A percentile compares a stretch with the other conserved stretches of the same genome.
Evolutionary conservation across 2,797 vertebrate species (phyloP).

Genomic region (Epinephelus awoara): DNA sequence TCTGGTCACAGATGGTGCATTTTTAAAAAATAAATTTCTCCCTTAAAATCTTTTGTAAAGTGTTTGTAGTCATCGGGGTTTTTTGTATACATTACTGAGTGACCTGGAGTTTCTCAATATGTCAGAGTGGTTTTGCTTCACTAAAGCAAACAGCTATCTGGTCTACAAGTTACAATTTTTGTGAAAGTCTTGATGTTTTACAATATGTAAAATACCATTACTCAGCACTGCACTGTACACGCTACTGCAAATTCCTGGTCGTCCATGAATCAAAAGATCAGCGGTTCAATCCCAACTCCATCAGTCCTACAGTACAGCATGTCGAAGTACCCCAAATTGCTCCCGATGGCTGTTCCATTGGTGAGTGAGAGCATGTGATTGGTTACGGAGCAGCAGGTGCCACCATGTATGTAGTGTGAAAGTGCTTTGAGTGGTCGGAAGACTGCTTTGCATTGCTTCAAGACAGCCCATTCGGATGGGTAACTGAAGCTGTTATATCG

Average conservation of each 20-base stretch:
- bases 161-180: background rate
- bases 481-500: no score
- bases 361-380: no score
- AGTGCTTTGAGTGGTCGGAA: no score
- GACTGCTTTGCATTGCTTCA: no score
- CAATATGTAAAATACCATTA: background rate
- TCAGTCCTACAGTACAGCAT: no score
- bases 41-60: background rate
- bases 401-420: no score
- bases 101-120: conserved; percentile 9
- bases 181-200: background rate
- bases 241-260: background rate
- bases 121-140: background rate
- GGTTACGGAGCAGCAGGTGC: no score
- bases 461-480: no score
- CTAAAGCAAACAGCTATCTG: background rate
- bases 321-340: no score
- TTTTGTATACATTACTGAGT: background rate
- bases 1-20: background rate
- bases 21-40: background rate
- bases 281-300: no score
- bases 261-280: no score
- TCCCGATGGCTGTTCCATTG: no score
- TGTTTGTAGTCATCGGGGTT: background rate
- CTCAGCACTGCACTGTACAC: background rate